phyloP scores from a whole-genome alignment of 2,888 invertebrate species.

The Xylota sylvarum region DNA sequence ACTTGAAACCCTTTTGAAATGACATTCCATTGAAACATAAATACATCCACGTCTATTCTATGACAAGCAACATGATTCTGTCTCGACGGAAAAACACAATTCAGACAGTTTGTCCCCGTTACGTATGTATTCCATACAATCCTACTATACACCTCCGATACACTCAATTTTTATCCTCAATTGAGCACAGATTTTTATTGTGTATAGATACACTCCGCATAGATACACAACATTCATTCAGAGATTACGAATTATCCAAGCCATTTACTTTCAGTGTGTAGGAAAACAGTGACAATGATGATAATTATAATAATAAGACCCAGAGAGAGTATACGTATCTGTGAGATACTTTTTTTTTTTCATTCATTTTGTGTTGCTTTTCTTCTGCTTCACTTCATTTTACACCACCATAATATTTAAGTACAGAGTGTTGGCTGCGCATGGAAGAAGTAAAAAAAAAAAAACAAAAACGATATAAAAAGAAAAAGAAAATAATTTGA shows the following conservation, averaged over 20 bases:
- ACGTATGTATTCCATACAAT: neutral
- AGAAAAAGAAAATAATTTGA: constrained; percentile 58
- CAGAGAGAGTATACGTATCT: constrained; percentile 32
- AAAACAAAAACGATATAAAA: neutral
- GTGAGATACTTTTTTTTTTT: constrained; percentile 35
- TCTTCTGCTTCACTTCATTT: constrained; percentile 56
- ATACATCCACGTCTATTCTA: neutral
- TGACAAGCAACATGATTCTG: constrained; percentile 5
- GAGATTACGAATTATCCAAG: constrained; percentile 71
- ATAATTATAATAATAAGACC: constrained; percentile 73
- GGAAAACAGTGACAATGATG: constrained; percentile 62
- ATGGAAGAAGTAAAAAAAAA: neutral
- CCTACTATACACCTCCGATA: constrained; percentile 10
- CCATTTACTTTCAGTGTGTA: constrained; percentile 63
- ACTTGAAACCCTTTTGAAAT: too few species aligned
- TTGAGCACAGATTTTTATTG: constrained; percentile 62
- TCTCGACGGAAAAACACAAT: constrained; percentile 2
- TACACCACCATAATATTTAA: constrained; percentile 44
- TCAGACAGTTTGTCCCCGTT: constrained; percentile 34
- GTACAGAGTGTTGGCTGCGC: constrained; percentile 1
- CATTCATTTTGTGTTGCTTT: too few species aligned
- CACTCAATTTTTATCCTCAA: constrained; percentile 55
- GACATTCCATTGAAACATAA: neutral
- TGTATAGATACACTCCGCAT: neutral
- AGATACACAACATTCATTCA: constrained; percentile 10